Conservation (phyloP, 2,113 vertebrate species). For the Athene noctua region DNA sequence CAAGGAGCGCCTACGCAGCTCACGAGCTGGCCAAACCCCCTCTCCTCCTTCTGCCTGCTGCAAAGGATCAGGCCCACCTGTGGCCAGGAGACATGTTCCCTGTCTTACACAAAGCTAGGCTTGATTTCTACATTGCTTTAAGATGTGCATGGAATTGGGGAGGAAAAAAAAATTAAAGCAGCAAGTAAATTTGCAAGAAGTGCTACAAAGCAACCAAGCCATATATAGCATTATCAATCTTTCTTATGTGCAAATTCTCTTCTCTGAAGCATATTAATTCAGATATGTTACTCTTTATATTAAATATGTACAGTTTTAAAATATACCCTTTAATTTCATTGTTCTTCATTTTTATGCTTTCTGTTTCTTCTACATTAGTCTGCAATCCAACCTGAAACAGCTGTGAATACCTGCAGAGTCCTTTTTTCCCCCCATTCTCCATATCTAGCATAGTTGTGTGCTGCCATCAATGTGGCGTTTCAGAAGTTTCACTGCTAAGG, state of each 20-base stretch:
- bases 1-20: constrained; percentile 6
- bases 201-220: not conserved
- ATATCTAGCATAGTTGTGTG: not conserved
- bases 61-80: not conserved
- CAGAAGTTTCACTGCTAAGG: not conserved
- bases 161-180: not conserved
- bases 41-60: not conserved
- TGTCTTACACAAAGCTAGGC: not conserved
- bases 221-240: not conserved
- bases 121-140: not conserved
- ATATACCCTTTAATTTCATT: not conserved
- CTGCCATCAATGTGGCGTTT: not conserved
- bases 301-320: not conserved
- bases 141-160: not conserved
- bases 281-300: not conserved
- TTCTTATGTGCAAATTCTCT: not conserved
- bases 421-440: not conserved
- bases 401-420: not conserved
- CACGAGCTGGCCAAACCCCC: not conserved
- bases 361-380: not conserved
- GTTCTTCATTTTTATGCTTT: not conserved
- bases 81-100: not conserved
- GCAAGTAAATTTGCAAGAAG: not conserved
- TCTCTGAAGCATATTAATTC: not conserved
- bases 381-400: not conserved